phyloP scores from a whole-genome alignment of 2,797 vertebrate species.

The Cichlasoma orientale region DNA sequence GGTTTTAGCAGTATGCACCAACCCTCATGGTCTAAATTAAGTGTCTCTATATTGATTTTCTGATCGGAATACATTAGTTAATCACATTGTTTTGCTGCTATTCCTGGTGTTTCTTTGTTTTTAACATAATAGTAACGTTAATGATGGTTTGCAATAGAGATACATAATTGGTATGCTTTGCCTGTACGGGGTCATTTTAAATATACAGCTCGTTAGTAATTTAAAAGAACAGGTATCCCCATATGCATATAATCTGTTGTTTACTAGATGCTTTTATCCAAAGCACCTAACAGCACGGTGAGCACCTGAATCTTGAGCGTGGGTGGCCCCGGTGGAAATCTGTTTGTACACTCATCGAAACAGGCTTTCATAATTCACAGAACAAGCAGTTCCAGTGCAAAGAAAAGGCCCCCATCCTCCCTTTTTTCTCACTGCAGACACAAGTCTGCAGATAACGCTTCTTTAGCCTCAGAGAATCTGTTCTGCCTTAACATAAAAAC shows the following conservation, averaged over 20 bases:
- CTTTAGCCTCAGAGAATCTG: constrained; percentile 13
- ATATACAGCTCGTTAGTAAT: background rate
- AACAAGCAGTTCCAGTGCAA: background rate
- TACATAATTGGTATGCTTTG: constrained; percentile 27
- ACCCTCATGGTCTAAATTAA: constrained; percentile 48
- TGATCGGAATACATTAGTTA: constrained; percentile 64
- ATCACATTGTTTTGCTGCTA: constrained; percentile 55
- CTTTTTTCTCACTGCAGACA: background rate
- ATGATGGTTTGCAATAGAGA: constrained; percentile 10
- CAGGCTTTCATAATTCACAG: constrained; percentile 13
- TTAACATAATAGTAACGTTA: constrained; percentile 5
- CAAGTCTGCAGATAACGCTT: constrained; percentile 3
- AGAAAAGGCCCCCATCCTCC: background rate
- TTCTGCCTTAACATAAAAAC: constrained; percentile 31
- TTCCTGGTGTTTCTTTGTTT: constrained; percentile 22
- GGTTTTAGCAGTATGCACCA: constrained; percentile 54
- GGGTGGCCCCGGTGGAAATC: constrained; percentile 28
- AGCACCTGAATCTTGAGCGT: constrained; percentile 18
- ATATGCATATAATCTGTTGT: background rate
- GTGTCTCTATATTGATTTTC: constrained; percentile 74
- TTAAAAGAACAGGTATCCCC: background rate
- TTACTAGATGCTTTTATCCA: constrained; percentile 39
- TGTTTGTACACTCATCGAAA: background rate
- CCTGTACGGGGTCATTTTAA: background rate
- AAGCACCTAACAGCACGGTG: constrained; percentile 8